Evolutionary conservation across 1,140 invertebrate species (phyloP).

Genomic region (Nephotettix cincticeps): DNA sequence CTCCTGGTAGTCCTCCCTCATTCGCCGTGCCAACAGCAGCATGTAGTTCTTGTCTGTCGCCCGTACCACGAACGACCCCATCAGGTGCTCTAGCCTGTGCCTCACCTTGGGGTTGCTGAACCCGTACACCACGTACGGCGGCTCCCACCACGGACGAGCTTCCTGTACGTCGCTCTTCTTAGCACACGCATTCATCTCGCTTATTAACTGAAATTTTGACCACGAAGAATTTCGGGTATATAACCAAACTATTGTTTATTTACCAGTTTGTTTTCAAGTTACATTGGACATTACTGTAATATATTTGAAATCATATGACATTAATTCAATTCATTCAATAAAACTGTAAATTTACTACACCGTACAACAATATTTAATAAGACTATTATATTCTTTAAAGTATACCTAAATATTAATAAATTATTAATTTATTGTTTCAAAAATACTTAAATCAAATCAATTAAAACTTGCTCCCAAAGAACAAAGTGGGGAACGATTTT

Average conservation of each 20-base stretch:
- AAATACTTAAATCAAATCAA: too few relatives aligned
- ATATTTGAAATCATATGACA: too few relatives aligned
- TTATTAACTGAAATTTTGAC: neutral
- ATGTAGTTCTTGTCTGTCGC: conserved; percentile 65
- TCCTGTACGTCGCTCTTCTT: neutral
- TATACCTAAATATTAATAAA: too few relatives aligned
- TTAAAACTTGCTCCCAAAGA: too few relatives aligned
- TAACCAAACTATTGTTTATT: neutral
- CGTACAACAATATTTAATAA: too few relatives aligned
- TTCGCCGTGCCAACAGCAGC: conserved; percentile 59
- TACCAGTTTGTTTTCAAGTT: neutral
- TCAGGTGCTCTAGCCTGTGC: conserved; percentile 59
- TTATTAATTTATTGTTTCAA: too few relatives aligned
- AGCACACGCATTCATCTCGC: too few relatives aligned
- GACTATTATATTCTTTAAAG: too few relatives aligned
- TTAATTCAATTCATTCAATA: too few relatives aligned
- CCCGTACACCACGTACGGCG: conserved; percentile 43
- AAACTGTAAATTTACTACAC: too few relatives aligned
- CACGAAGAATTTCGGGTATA: neutral
- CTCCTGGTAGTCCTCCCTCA: conserved; percentile 59
- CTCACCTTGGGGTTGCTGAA: conserved; percentile 56
- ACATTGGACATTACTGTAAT: neutral
- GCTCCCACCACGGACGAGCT: neutral
- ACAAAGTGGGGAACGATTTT: too few relatives aligned
- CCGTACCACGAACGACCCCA: conserved; percentile 62